Conservation (phyloP, 1,140 invertebrate genomes). For the Colletes gigas region DNA sequence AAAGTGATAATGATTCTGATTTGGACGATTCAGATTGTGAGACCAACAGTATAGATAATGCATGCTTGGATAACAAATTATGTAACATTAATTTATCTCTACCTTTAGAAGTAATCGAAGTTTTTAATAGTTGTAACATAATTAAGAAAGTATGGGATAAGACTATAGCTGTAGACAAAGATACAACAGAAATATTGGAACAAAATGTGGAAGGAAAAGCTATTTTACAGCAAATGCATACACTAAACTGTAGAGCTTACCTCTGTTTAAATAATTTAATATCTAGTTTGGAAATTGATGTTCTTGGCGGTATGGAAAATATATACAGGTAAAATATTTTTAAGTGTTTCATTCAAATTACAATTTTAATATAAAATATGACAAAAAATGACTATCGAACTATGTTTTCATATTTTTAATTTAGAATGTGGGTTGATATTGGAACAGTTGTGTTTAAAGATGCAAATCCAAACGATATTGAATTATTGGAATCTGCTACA, state of each 20-base stretch:
- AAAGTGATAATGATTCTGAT: conserved; percentile 79
- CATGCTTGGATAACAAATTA: conserved; percentile 68
- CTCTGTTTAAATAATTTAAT: conserved; percentile 87
- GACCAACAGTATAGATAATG: conserved; percentile 74
- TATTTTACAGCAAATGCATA: conserved; percentile 79
- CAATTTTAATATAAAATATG: conserved; percentile 8
- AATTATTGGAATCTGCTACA: conserved; percentile 85
- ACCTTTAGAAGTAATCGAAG: conserved; percentile 80
- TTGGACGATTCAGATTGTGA: conserved; percentile 78
- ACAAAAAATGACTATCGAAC: not conserved
- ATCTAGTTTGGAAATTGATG: conserved; percentile 82
- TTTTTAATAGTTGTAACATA: conserved; percentile 80
- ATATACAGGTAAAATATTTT: conserved; percentile 74
- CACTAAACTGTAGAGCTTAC: conserved; percentile 83
- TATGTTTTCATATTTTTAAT: not conserved
- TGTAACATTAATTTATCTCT: conserved; percentile 67
- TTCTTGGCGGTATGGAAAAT: conserved; percentile 83
- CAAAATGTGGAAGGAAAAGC: conserved; percentile 79
- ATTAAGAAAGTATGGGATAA: conserved; percentile 82
- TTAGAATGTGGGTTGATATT: conserved; percentile 83
- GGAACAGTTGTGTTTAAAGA: conserved; percentile 83
- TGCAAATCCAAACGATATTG: conserved; percentile 73
- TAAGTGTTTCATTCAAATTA: not conserved
- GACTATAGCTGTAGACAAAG: conserved; percentile 79
- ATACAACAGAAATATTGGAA: conserved; percentile 80